These are phyloP conservation scores for Ploceus nigricollis DNA, from an alignment of 2,113 vertebrate genomes.

Conservation along the genomic window DNA sequence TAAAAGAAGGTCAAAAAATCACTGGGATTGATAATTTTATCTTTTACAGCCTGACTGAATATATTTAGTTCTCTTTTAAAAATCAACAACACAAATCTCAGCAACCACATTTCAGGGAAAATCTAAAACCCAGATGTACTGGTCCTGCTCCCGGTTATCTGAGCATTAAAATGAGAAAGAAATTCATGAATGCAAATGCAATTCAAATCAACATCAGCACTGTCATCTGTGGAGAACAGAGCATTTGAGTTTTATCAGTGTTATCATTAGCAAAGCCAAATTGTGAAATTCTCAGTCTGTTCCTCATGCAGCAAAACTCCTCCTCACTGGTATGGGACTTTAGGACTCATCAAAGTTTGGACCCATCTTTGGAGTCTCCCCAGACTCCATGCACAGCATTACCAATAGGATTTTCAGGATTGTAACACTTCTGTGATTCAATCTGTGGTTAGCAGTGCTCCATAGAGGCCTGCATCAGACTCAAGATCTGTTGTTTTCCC, in stretches of 20 bases:
- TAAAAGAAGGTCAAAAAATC: neutral
- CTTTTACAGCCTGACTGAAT: neutral
- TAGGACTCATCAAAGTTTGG: neutral
- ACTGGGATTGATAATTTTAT: neutral
- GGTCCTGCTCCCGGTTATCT: neutral
- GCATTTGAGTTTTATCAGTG: neutral
- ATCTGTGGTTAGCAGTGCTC: neutral
- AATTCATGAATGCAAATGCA: neutral
- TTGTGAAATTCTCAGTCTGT: neutral
- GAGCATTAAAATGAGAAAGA: neutral
- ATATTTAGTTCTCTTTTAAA: neutral
- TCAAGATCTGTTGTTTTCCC: neutral
- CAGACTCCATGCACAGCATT: neutral
- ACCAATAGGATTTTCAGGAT: neutral
- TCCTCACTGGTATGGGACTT: neutral
- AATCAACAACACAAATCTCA: neutral
- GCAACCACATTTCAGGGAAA: neutral
- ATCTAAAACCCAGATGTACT: slow-evolving; percentile 26
- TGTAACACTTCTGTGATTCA: neutral
- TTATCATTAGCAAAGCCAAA: neutral
- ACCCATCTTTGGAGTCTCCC: accelerated
- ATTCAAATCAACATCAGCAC: neutral
- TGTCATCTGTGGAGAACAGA: neutral
- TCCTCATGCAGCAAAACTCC: neutral
- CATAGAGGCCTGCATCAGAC: neutral